A percentile compares a stretch with the other conserved stretches of the same genome.
phyloP scores from a whole-genome alignment of 2,888 invertebrate species.

The Helleia helle region DNA sequence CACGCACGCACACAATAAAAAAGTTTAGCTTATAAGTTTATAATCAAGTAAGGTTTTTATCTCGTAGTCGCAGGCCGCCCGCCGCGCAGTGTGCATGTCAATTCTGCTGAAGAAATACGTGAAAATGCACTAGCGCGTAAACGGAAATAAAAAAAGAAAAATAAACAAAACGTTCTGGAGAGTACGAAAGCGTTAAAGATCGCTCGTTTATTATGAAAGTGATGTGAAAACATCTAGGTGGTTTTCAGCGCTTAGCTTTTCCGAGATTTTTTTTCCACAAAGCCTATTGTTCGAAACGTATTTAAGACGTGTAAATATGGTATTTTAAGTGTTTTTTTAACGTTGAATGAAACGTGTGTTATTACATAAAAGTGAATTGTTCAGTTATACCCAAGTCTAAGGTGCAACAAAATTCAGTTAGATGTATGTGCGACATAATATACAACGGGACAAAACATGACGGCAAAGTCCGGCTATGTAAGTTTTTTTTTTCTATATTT shows the following conservation, averaged over 20 bases:
- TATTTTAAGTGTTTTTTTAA: conserved; percentile 62
- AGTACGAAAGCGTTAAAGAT: conserved; percentile 33
- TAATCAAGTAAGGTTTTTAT: conserved; percentile 72
- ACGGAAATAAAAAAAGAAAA: conserved; percentile 44
- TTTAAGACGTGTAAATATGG: conserved; percentile 49
- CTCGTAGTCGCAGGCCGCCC: conserved; percentile 67
- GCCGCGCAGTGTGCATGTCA: conserved; percentile 63
- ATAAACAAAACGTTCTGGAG: conserved; percentile 23
- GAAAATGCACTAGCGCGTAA: conserved; percentile 43
- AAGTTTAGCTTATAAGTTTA: conserved; percentile 72
- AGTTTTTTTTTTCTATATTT: conserved; percentile 34
- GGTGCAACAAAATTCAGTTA: conserved; percentile 66
- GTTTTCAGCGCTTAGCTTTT: conserved; percentile 51
- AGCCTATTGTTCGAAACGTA: conserved; percentile 59
- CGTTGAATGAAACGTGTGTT: conserved; percentile 60
- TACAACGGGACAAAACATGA: conserved; percentile 75
- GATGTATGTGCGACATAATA: conserved; percentile 71
- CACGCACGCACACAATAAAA: conserved; percentile 60
- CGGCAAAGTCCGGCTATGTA: conserved; percentile 76
- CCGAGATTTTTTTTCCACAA: conserved; percentile 53
- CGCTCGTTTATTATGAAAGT: conserved; percentile 57
- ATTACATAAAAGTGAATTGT: conserved; percentile 68
- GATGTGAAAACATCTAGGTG: conserved; percentile 54
- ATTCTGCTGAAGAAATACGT: conserved; percentile 45
- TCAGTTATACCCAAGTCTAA: conserved; percentile 61